Percentiles rank a stretch among this genome's conserved stretches.
These are phyloP conservation scores for Rhimphoctona megacephalus DNA, from an alignment of 2,888 invertebrate genomes.

Conservation along the genomic window DNA sequence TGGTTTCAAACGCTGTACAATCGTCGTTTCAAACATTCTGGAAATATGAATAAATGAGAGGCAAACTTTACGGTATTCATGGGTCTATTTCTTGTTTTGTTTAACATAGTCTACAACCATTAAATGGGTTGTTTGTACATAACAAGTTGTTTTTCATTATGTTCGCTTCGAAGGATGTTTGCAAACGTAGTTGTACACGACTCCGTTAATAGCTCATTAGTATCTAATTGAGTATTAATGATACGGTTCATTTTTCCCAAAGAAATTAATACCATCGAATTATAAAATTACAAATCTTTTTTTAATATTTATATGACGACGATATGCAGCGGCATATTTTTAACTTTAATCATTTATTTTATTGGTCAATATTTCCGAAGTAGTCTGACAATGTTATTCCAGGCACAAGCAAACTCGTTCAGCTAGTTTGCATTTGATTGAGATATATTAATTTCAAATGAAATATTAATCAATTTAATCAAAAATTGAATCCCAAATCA, in stretches of 20 bases:
- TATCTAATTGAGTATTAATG: neutral
- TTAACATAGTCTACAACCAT: neutral
- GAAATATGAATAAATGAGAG: neutral
- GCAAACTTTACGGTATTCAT: neutral
- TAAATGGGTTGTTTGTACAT: neutral
- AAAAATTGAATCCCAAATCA: neutral
- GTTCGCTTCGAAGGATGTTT: neutral
- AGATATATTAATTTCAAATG: neutral
- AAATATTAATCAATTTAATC: neutral
- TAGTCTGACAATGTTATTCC: neutral
- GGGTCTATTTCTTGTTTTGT: neutral
- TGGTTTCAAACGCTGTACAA: neutral
- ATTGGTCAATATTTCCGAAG: too few species aligned
- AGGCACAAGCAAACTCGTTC: neutral
- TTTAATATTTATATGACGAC: too few species aligned
- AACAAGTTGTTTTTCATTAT: neutral
- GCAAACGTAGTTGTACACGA: neutral
- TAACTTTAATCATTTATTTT: neutral
- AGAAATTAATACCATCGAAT: neutral
- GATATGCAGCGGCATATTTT: neutral
- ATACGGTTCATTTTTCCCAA: neutral
- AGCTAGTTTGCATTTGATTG: neutral
- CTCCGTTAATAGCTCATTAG: neutral
- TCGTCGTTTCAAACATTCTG: neutral
- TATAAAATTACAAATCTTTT: neutral